Evolutionary conservation across 2,113 vertebrate species (phyloP).

Genomic region (Galeopterus variegatus): DNA sequence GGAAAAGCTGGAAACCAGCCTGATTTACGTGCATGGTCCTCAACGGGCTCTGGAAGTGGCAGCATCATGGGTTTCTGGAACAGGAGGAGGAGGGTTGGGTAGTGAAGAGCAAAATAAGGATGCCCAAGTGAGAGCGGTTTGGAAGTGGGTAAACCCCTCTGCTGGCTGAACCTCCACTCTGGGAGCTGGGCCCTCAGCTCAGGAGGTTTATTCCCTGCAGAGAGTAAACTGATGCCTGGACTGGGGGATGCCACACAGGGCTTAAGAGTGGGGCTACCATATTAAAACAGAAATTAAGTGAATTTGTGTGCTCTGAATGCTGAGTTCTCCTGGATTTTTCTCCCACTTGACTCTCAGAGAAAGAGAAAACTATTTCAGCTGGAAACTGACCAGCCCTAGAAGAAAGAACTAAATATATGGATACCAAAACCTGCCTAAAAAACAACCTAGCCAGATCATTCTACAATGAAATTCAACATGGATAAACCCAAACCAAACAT

Average conservation of each 20-base stretch:
- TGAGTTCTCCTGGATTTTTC: not conserved
- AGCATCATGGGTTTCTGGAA: not conserved
- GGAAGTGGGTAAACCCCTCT: not conserved
- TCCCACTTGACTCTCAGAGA: not conserved
- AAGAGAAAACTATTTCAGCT: not conserved
- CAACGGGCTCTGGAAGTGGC: not conserved
- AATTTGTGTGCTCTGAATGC: not conserved
- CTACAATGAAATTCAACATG: not conserved
- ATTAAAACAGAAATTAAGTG: not conserved
- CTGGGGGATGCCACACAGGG: not conserved
- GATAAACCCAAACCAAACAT: not conserved
- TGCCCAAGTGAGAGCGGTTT: not conserved
- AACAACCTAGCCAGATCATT: not conserved
- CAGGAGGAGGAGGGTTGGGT: not conserved
- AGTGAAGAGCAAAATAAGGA: not conserved
- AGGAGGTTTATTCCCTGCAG: not conserved
- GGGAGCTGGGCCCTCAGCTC: not conserved
- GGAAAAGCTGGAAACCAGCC: not conserved
- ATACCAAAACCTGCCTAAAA: not conserved
- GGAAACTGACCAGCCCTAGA: not conserved
- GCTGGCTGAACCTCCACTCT: not conserved
- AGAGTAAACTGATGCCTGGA: not conserved
- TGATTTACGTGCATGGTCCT: rapidly evolving
- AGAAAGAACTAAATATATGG: not conserved
- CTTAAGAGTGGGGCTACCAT: not conserved